phyloP scores from a whole-genome alignment of 1,140 invertebrate species.

The Apis cerana region DNA sequence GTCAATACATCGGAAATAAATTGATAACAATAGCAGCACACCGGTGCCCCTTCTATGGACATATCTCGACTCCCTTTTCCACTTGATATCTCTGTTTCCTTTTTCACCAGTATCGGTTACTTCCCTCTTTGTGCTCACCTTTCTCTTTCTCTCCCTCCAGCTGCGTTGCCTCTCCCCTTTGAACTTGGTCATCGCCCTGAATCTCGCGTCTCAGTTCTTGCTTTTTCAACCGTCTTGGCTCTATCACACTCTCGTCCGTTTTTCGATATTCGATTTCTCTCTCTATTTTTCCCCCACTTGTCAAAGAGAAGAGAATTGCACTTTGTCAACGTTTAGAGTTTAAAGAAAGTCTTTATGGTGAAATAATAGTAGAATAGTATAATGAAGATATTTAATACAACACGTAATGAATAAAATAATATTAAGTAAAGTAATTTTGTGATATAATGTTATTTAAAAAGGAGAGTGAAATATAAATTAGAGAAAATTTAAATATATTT shows the following conservation, averaged over 20 bases:
- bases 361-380: too few relatives aligned
- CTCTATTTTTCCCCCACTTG: too few relatives aligned
- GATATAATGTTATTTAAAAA: too few relatives aligned
- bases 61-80: conserved; percentile 15
- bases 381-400: too few relatives aligned
- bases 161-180: background rate
- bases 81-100: conserved; percentile 35
- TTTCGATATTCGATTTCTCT: conserved; percentile 31
- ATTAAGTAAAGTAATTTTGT: too few relatives aligned
- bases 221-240: background rate
- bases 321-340: too few relatives aligned
- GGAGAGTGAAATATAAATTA: too few relatives aligned
- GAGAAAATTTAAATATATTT: too few relatives aligned
- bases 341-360: too few relatives aligned
- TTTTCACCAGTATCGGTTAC: conserved; percentile 16
- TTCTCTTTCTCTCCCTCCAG: background rate
- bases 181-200: background rate
- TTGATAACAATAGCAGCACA: conserved; percentile 52
- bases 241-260: background rate
- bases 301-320: too few relatives aligned
- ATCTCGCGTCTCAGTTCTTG: conserved; percentile 24
- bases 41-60: conserved; percentile 39
- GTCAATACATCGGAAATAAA: conserved; percentile 62
- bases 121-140: conserved; percentile 15
- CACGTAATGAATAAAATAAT: too few relatives aligned